Base-by-base conservation (phyloP, 2,797 vertebrate species). In the Parauchenoglanis punctatus region DNA sequence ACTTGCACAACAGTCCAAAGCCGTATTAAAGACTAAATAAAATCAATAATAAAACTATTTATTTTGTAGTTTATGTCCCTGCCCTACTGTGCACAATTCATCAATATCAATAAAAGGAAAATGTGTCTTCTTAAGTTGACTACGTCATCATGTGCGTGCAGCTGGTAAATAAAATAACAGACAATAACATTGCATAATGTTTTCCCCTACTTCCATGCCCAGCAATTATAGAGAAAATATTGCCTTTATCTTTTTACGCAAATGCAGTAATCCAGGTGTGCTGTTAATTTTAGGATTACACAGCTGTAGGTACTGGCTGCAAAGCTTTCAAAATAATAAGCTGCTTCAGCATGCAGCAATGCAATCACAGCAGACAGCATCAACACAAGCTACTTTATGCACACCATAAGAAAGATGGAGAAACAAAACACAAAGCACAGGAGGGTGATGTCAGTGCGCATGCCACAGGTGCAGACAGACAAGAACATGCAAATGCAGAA, bases 401-500 rank as follows among this genome's bases (percentile, higher is more conserved):
- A 91, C 35, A 25, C 58, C 1, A 68, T 44, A 6, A 54, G 31
- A 68, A 52, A 35, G 25, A 40, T 35, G 35, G 23, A 65, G 46
- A 49, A 49, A 49, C 15, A 20, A 5, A 89, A 17, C 81, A 63
- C 75, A 8, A 49, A 49, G 76, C 80, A 40, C 63, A 31, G 72
- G 44, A 49, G 58, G 63, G 46, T 84, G 28, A 70, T n/a, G n/a
- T 44, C 23, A 65, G 63, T 17, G 70, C 86, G 78, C 46, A 81
- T 73, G 78, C 61, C 35, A 23, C 77, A 85, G 89, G 81, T 92
- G 82, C 86, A 88, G 92, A 92, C 80, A 87, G 84, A 89, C 83
- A 54, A 77, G 25, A 20, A 84, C 95, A 94, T 96, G 95, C 95
- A 91, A 56, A 87, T 77, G 86, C 83, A 90, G 82, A 82, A 72